phyloP scores from a whole-genome alignment of 35 echinoderm and acorn worm genomes.

The Nesometra sesokonis region DNA sequence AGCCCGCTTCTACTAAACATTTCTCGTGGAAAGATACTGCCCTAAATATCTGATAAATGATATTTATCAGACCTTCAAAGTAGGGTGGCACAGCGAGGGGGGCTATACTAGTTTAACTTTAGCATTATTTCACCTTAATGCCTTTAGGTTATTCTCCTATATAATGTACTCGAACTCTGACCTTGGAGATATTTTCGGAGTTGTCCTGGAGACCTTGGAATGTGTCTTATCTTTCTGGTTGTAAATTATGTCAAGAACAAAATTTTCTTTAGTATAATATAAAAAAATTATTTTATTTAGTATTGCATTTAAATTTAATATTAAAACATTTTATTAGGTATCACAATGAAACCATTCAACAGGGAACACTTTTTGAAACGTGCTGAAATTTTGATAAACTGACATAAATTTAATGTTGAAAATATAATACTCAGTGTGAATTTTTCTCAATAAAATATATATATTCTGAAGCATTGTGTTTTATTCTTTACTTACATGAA shows the following conservation, averaged over 20 bases:
- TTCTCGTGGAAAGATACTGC: neutral
- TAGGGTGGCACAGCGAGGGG: neutral
- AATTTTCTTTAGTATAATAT: no score
- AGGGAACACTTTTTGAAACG: no score
- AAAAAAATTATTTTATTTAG: no score
- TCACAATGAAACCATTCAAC: no score
- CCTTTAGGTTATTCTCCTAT: neutral
- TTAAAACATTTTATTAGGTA: no score
- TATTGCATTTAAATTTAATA: no score
- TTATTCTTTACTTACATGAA: no score
- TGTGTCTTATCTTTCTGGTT: neutral
- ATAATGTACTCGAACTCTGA: neutral
- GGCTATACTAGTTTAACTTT: neutral
- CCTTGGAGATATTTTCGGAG: neutral
- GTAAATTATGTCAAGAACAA: neutral
- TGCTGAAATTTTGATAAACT: no score
- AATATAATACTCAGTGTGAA: no score
- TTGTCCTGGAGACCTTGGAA: neutral
- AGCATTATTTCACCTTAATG: neutral
- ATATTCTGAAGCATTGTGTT: no score
- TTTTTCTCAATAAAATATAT: no score
- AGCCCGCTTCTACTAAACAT: neutral
- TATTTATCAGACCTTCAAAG: neutral
- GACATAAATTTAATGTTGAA: no score
- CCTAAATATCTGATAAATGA: neutral